Percentiles rank a stretch among this genome's conserved stretches.
Conservation (phyloP, 2,797 vertebrate genomes). For the Malacoctenus gilli region DNA sequence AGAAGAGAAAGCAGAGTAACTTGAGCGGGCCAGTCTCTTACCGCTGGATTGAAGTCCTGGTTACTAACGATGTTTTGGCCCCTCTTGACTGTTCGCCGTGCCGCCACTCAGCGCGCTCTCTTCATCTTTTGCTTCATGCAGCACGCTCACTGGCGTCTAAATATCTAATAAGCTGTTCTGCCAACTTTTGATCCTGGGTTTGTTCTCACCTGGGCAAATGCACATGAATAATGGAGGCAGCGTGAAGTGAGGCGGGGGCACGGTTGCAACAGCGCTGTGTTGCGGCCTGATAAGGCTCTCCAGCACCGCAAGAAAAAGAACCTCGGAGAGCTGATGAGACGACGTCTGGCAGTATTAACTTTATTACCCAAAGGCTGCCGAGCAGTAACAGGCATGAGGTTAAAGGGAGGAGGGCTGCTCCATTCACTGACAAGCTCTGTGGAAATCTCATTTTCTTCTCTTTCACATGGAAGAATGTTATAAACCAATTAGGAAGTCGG, state of each 20-base stretch:
- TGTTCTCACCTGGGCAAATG: conserved; percentile 81
- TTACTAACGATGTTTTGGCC: conserved; percentile 28
- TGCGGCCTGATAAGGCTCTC: conserved; percentile 69
- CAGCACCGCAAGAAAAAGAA: conserved; percentile 61
- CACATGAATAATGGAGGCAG: conserved; percentile 78
- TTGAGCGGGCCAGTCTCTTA: too few species aligned
- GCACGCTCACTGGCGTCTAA: conserved; percentile 56
- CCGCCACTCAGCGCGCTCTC: conserved; percentile 25
- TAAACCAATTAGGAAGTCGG: conserved; percentile 58
- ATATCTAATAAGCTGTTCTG: conserved; percentile 79
- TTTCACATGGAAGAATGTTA: conserved; percentile 60
- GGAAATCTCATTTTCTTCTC: conserved; percentile 54
- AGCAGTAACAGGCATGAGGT: conserved; percentile 51
- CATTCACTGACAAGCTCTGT: conserved; percentile 56
- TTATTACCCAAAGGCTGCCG: conserved; percentile 62
- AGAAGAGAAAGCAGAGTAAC: too few species aligned
- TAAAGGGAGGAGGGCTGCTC: conserved; percentile 45
- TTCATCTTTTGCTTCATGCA: conserved; percentile 30
- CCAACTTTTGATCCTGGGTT: conserved; percentile 72
- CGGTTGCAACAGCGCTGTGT: conserved; percentile 62
- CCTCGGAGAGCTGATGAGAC: conserved; percentile 68
- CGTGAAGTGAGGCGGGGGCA: conserved; percentile 51
- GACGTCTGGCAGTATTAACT: conserved; percentile 74
- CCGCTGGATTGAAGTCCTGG: conserved; percentile 1
- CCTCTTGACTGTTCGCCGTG: conserved; percentile 24